These are phyloP conservation scores for Ethmia dodecea DNA, from an alignment of 2,888 invertebrate species.

Conservation along the genomic window DNA sequence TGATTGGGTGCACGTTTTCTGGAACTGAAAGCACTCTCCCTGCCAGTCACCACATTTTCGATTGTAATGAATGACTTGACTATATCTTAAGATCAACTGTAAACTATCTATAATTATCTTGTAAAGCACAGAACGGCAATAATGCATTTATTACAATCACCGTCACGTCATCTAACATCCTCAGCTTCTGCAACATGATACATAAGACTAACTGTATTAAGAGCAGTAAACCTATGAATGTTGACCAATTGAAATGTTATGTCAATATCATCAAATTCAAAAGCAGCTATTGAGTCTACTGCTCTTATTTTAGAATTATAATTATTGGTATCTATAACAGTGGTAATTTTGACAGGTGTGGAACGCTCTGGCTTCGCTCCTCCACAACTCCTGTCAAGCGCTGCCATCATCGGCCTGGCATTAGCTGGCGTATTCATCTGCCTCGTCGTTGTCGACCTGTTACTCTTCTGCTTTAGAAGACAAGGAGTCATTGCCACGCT, in stretches of 20 bases:
- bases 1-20: conserved; percentile 73
- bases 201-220: conserved; percentile 60
- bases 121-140: conserved; percentile 28
- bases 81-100: conserved; percentile 16
- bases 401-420: conserved; percentile 90
- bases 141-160: conserved; percentile 62
- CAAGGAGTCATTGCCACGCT: conserved; percentile 83
- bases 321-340: conserved; percentile 16
- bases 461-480: conserved; percentile 84
- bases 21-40: conserved; percentile 71
- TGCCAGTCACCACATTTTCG: conserved; percentile 42
- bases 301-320: conserved; percentile 32
- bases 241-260: not conserved
- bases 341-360: conserved; percentile 53
- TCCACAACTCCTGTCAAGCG: conserved; percentile 80
- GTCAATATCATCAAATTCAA: not conserved
- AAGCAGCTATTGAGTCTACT: conserved; percentile 38
- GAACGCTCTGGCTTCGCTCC: conserved; percentile 66
- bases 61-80: conserved; percentile 55
- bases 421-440: conserved; percentile 88
- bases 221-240: conserved; percentile 46
- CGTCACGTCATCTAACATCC: conserved; percentile 62
- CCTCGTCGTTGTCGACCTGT: conserved; percentile 89
- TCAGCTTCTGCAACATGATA: conserved; percentile 61
- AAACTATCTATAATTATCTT: conserved; percentile 13